Percentiles rank a stretch among this genome's conserved stretches.
Conservation (phyloP, 30 jellyfish, hydroid and myxozoan species). For the Chrysaora quinquecirrha region DNA sequence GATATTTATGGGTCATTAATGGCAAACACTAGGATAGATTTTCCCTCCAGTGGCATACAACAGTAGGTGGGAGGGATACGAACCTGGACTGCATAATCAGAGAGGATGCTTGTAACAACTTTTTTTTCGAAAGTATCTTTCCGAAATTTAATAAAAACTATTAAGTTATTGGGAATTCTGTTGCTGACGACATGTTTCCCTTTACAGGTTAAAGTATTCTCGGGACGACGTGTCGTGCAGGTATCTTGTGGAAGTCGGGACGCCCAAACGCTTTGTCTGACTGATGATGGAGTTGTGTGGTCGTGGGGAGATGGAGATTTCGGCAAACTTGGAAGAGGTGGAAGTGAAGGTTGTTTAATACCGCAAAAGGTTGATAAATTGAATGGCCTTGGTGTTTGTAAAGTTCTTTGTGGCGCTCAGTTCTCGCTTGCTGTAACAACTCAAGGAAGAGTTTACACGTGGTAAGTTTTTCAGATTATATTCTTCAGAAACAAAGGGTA, state of each 20-base stretch:
- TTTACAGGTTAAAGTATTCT: conserved; percentile 80
- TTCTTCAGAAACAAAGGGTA: no score
- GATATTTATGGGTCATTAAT: no score
- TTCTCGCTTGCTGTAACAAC: conserved; percentile 84
- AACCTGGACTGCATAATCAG: no score
- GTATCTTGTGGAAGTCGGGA: conserved; percentile 95
- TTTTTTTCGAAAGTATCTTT: no score
- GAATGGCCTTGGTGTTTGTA: conserved; percentile 64
- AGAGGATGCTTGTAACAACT: no score
- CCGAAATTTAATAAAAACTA: no score
- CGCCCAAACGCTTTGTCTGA: conserved; percentile 85
- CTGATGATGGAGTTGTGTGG: conserved; percentile 87
- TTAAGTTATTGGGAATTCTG: no score
- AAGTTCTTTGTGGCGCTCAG: conserved; percentile 95
- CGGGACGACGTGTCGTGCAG: conserved; percentile 70
- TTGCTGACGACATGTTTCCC: no score
- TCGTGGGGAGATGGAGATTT: conserved; percentile 98
- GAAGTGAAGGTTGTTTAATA: conserved; percentile 84
- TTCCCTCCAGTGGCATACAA: no score
- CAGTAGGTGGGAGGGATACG: no score
- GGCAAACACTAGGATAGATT: no score
- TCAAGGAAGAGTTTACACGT: conserved; percentile 82
- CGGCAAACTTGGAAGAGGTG: conserved; percentile 98
- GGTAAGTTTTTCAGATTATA: conserved; percentile 75
- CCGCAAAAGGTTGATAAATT: conserved; percentile 71